Evolutionary conservation across 2,797 vertebrate genomes (phyloP).

Genomic region (Typhlichthys eigenmanni): DNA sequence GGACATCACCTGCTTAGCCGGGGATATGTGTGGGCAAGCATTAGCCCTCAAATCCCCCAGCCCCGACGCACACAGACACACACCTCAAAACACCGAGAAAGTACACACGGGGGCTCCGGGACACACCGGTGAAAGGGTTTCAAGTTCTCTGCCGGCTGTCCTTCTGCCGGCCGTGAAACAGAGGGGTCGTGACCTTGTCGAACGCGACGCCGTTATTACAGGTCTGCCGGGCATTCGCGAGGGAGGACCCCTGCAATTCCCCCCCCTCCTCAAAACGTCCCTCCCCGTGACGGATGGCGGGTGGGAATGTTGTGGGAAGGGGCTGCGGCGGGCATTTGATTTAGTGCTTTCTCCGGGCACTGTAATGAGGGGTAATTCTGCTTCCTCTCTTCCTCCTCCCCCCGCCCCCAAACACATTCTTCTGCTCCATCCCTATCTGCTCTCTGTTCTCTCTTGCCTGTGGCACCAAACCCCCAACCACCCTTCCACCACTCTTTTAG

Average conservation of each 20-base stretch:
- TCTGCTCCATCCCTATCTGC: constrained; percentile 53
- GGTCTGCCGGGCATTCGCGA: constrained; percentile 71
- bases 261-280: too few relatives aligned
- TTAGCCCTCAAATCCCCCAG: constrained; percentile 48
- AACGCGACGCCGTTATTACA: constrained; percentile 76
- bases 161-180: constrained; percentile 63
- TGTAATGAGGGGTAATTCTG: constrained; percentile 82
- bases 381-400: constrained; percentile 40
- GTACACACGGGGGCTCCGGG: constrained; percentile 59
- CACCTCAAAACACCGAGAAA: not conserved
- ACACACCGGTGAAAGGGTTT: constrained; percentile 24
- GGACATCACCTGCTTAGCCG: constrained; percentile 75
- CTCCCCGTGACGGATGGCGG: constrained; percentile 74
- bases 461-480: constrained; percentile 31
- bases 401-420: constrained; percentile 15
- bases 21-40: constrained; percentile 52
- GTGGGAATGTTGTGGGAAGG: constrained; percentile 65
- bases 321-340: constrained; percentile 72
- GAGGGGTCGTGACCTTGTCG: constrained; percentile 69
- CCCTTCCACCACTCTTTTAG: not conserved
- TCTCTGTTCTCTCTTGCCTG: constrained; percentile 57
- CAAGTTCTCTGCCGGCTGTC: constrained; percentile 60
- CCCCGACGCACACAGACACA: constrained; percentile 1
- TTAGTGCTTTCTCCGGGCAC: constrained; percentile 74
- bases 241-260: constrained; percentile 29